A percentile compares a stretch with the other conserved stretches of the same genome.
Conservation (phyloP, 30 jellyfish, hydroid and myxozoan species). For the Aurelia aurita region DNA sequence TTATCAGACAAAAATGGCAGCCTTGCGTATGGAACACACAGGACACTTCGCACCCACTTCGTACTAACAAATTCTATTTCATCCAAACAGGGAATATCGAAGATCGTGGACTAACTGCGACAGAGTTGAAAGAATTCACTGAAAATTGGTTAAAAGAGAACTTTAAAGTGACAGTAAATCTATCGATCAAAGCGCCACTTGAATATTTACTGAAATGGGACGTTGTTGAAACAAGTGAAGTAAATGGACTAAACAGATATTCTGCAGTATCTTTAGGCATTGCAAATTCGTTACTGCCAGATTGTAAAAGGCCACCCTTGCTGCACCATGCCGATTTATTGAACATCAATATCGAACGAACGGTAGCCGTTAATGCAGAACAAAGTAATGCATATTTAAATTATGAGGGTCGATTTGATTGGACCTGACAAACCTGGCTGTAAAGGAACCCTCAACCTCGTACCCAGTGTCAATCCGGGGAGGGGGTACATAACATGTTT, state of each 20-base stretch:
- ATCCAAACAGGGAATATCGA: no score
- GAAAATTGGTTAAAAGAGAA: constrained; percentile 41
- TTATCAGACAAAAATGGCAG: no score
- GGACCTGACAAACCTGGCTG: neutral
- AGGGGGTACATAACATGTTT: no score
- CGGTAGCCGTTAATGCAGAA: constrained; percentile 6
- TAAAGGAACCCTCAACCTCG: no score
- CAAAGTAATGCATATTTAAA: constrained; percentile 43
- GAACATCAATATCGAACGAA: constrained; percentile 32
- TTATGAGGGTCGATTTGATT: constrained; percentile 46
- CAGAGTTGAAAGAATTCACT: constrained; percentile 5
- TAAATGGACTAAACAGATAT: neutral
- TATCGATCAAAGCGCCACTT: constrained; percentile 5
- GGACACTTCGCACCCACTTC: no score
- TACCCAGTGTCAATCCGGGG: no score
- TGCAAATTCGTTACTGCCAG: constrained; percentile 12
- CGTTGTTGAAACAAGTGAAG: neutral
- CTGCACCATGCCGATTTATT: constrained; percentile 63
- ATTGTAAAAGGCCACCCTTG: constrained; percentile 48
- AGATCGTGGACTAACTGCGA: constrained; percentile 8
- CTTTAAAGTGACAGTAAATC: constrained; percentile 26
- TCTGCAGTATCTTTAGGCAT: constrained; percentile 9
- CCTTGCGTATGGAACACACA: no score
- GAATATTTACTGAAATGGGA: constrained; percentile 16
- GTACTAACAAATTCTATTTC: no score